These are phyloP conservation scores for Drosophila koepferae DNA, from an alignment of 2,888 invertebrate genomes.

Conservation along the genomic window DNA sequence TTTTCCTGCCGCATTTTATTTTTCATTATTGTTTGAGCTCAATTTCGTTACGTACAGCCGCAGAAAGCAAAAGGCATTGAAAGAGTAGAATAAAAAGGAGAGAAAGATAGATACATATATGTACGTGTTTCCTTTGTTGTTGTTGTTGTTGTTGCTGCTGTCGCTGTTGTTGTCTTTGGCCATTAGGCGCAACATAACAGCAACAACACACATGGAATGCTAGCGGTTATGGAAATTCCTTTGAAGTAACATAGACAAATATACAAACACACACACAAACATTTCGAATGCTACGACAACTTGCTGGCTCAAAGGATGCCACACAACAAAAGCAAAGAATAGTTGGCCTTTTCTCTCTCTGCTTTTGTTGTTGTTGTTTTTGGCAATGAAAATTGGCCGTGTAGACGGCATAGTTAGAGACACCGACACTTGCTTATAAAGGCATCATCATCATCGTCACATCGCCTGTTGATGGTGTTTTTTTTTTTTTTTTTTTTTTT, in stretches of 20 bases:
- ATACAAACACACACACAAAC: neutral
- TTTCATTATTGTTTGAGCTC: conserved; percentile 68
- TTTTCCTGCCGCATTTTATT: conserved; percentile 60
- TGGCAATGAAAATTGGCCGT: conserved; percentile 72
- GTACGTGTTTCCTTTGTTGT: conserved; percentile 48
- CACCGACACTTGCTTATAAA: conserved; percentile 54
- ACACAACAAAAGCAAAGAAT: conserved; percentile 48
- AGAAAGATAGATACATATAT: conserved; percentile 36
- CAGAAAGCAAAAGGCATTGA: conserved; percentile 75
- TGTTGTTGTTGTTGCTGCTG: conserved; percentile 32
- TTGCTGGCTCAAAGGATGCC: conserved; percentile 50
- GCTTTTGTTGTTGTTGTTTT: conserved; percentile 46
- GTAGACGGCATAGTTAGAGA: conserved; percentile 47
- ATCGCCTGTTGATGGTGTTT: conserved; percentile 13
- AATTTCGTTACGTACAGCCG: conserved; percentile 73
- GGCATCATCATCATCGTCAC: conserved; percentile 47
- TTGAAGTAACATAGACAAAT: conserved; percentile 45
- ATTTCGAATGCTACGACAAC: conserved; percentile 51
- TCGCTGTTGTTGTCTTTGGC: conserved; percentile 52
- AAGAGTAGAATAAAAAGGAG: conserved; percentile 18
- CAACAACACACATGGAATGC: conserved; percentile 60
- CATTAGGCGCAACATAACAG: conserved; percentile 55
- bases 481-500: neutral
- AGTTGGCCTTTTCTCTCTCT: conserved; percentile 13
- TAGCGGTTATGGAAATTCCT: conserved; percentile 80